These are phyloP conservation scores for Scylla paramamosain DNA, from an alignment of 1,140 invertebrate species.

Conservation along the genomic window DNA sequence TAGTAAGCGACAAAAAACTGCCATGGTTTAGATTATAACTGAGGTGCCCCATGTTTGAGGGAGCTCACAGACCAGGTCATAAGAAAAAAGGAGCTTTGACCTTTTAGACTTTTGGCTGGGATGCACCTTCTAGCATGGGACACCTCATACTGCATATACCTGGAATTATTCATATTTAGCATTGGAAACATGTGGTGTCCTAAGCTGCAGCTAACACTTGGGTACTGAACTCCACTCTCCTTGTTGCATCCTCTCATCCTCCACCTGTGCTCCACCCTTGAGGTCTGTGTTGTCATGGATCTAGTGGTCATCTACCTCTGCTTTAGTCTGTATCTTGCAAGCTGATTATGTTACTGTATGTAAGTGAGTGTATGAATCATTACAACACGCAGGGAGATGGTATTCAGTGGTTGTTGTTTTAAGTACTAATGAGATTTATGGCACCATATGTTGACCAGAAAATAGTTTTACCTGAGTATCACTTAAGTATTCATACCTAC, in stretches of 20 bases:
- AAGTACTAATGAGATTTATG: background rate
- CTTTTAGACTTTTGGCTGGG: too few species aligned
- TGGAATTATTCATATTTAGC: conserved; percentile 45
- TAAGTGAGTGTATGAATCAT: background rate
- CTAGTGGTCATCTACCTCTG: background rate
- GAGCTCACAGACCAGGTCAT: too few species aligned
- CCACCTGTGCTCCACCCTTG: background rate
- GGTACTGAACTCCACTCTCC: background rate
- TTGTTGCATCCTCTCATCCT: background rate
- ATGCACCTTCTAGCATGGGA: too few species aligned
- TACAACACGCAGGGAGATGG: background rate
- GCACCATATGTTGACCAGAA: background rate
- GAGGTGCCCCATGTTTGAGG: too few species aligned
- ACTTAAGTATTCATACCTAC: background rate
- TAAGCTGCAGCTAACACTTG: background rate
- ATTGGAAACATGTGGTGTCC: background rate
- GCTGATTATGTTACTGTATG: background rate
- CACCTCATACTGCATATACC: conserved; percentile 23
- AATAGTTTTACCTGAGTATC: background rate
- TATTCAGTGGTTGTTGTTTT: background rate
- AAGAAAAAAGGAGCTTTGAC: too few species aligned
- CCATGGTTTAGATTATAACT: conserved; percentile 42
- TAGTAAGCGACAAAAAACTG: conserved; percentile 28
- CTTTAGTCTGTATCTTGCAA: background rate
- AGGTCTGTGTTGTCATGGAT: background rate